These are phyloP conservation scores for Rhopalosiphum nymphaeae DNA, from an alignment of 2,888 invertebrate genomes.

Conservation along the genomic window DNA sequence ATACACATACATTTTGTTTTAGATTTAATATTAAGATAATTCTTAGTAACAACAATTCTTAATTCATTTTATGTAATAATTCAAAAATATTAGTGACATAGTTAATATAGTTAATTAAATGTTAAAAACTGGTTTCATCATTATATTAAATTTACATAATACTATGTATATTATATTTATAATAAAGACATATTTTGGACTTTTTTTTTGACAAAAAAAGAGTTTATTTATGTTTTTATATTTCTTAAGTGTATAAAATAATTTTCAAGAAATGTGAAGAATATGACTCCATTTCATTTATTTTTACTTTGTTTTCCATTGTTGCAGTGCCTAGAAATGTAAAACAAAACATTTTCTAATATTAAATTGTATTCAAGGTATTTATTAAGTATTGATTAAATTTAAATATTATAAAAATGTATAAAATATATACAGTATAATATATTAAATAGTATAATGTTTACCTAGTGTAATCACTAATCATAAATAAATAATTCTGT, in stretches of 20 bases:
- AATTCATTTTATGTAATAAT: background rate
- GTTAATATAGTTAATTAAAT: background rate
- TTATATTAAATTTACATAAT: constrained; percentile 16
- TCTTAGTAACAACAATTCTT: background rate
- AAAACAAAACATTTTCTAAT: constrained; percentile 58
- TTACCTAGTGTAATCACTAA: constrained; percentile 30
- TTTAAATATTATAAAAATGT: constrained; percentile 23
- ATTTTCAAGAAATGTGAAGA: constrained; percentile 13
- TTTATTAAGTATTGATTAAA: constrained; percentile 57
- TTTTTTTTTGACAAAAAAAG: background rate
- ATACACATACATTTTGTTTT: background rate
- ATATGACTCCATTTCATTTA: constrained; percentile 48
- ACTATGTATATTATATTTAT: constrained; percentile 24
- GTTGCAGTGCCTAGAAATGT: constrained; percentile 62
- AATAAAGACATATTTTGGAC: constrained; percentile 6
- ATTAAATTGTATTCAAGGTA: constrained; percentile 37
- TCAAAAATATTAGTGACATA: constrained; percentile 15
- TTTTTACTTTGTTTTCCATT: constrained; percentile 57
- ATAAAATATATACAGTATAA: constrained; percentile 13
- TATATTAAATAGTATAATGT: background rate
- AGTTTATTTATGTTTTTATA: background rate
- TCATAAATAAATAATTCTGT: constrained; percentile 47
- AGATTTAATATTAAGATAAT: constrained; percentile 1
- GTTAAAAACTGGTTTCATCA: background rate
- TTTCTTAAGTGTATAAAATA: constrained; percentile 27